Conservation (phyloP, 1,140 invertebrate genomes). For the Littorina saxatilis region DNA sequence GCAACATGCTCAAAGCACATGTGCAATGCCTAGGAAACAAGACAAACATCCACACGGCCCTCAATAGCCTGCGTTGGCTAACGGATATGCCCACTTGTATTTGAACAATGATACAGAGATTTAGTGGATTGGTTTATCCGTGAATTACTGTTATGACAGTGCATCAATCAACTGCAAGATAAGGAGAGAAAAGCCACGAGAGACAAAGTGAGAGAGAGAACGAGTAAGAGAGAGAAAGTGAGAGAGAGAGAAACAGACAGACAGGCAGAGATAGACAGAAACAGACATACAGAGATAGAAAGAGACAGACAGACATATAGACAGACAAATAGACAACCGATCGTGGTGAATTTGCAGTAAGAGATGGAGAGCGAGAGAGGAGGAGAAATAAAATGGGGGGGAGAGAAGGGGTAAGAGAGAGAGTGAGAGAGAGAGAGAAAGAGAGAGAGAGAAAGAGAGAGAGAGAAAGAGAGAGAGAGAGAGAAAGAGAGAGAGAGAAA, state of each 20-base stretch:
- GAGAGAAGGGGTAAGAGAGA: background rate
- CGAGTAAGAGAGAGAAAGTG: background rate
- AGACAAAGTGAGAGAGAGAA: background rate
- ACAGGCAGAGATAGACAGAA: too few relatives aligned
- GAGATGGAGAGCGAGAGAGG: background rate
- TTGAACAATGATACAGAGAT: background rate
- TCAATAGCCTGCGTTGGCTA: background rate
- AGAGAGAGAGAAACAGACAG: too few relatives aligned
- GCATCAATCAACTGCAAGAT: background rate
- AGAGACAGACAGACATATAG: conserved; percentile 8
- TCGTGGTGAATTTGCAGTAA: too few relatives aligned
- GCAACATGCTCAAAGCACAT: background rate
- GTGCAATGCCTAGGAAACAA: background rate
- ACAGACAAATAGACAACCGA: background rate
- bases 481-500: background rate
- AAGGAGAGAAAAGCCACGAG: background rate
- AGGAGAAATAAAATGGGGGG: background rate
- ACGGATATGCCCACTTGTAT: background rate
- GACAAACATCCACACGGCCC: background rate
- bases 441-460: conserved; percentile 9
- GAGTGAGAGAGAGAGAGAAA: conserved; percentile 13
- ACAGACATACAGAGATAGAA: too few relatives aligned
- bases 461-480: background rate
- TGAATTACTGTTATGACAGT: background rate
- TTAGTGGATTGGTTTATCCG: background rate